Evolutionary conservation across 2,797 vertebrate species (phyloP), one percentile per base, ranked within the genome.

Genomic region (Momotus momota): DNA sequence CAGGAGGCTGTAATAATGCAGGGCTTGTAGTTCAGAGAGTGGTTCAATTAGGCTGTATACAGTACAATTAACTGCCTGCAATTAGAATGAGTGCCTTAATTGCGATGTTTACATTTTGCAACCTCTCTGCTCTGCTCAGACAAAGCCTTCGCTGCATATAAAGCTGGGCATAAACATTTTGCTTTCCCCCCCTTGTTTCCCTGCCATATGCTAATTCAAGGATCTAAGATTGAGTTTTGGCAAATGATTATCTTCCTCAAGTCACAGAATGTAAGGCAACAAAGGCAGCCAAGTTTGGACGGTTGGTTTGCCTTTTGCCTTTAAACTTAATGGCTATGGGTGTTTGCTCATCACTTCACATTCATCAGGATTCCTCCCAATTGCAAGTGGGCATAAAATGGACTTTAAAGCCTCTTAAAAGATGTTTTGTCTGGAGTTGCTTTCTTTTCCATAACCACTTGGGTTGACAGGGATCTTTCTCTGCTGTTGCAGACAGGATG

Each of bases 11-110:
- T 25, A 46, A 16, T 65, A 74, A 77, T 10, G 12, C 5, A 48
- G 65, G 72, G 41, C 77, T 71, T 52, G 74, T 25, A 52, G 88
- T 84, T 73, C 40, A 33, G 78, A 27, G 86, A 81, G 95, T 33
- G 83, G 78, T 83, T 88, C 93, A 86, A 65, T 93, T 91, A 93
- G 80, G 86, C 85, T 58, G 86, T 58, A 72, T 83, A 78, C 75
- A 54, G 90, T 65, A 27, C 91, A 90, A 96, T 97, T 97, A 97
- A 95, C 85, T 51, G 40, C 85, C 87, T 87, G 92, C 96, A 96
- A 97, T 97, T 96, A 97, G 90, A 62, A 73, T 18, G 60, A 82
- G 71, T 12, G 81, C 91, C 81, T 93, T 97, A 97, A 98, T 97
- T 88, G 90, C 71, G 14, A 2, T 94, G 96, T 97, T 97, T 96